Percentiles rank a stretch among this genome's conserved stretches.
phyloP scores from a whole-genome alignment of 2,797 vertebrate genomes.

The Centropyge bicolor region DNA sequence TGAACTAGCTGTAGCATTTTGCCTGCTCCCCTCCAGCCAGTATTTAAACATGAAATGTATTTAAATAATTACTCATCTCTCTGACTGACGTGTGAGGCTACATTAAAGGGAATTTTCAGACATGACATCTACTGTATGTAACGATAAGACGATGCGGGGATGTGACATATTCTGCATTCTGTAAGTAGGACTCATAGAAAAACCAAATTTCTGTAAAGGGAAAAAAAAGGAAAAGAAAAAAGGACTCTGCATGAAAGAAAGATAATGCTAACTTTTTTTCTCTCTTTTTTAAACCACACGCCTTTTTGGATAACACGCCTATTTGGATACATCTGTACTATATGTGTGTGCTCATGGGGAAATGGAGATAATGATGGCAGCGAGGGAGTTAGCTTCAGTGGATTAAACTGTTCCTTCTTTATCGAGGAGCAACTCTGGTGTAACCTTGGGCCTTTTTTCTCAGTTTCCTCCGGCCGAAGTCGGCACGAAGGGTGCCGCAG shows the following conservation, averaged over 20 bases:
- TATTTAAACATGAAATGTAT: conserved; percentile 85
- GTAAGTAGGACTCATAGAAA: conserved; percentile 83
- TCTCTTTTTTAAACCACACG: conserved; percentile 66
- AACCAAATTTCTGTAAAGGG: conserved; percentile 77
- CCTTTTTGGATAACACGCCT: conserved; percentile 72
- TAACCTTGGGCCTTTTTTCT: conserved; percentile 57
- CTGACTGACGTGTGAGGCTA: conserved; percentile 74
- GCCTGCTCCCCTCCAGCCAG: conserved; percentile 82
- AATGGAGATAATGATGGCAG: conserved; percentile 62
- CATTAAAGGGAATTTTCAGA: conserved; percentile 78
- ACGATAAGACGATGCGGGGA: conserved; percentile 72
- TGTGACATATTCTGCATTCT: conserved; percentile 77
- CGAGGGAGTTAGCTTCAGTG: conserved; percentile 58
- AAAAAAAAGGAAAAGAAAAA: conserved; percentile 64
- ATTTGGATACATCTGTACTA: conserved; percentile 74
- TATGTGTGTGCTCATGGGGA: conserved; percentile 62
- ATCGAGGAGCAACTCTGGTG: conserved; percentile 39
- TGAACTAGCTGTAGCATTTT: conserved; percentile 84
- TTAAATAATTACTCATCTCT: conserved; percentile 83
- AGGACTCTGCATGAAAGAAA: conserved; percentile 83
- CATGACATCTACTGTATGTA: conserved; percentile 78
- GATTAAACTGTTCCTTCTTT: conserved; percentile 58
- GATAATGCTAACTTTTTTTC: conserved; percentile 78
- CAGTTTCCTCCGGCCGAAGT: conserved; percentile 39
- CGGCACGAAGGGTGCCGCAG: conserved; percentile 43